Evolutionary conservation across 2,113 vertebrate genomes (phyloP).

Genomic region (Anser cygnoides): DNA sequence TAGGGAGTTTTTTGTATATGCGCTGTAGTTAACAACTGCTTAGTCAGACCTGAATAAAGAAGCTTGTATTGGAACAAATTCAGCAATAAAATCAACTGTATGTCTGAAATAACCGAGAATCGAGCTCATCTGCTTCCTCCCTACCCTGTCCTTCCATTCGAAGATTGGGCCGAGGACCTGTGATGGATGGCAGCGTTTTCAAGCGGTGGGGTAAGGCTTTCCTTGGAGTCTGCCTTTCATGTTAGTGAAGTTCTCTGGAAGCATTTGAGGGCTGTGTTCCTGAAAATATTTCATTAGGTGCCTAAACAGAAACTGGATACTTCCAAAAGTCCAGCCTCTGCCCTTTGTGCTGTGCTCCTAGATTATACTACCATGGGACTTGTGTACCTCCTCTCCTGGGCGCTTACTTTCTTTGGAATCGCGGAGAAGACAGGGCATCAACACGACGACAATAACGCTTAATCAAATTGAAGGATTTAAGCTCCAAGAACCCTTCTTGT

Average conservation of each 20-base stretch:
- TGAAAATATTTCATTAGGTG: conserved; percentile 54
- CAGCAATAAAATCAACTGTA: not conserved
- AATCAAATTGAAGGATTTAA: not conserved
- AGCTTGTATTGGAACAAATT: not conserved
- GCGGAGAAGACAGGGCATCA: not conserved
- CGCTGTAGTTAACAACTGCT: not conserved
- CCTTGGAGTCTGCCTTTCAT: accelerated
- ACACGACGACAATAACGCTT: not conserved
- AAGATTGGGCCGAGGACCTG: not conserved
- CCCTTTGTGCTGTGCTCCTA: conserved; percentile 15
- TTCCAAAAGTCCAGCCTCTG: conserved; percentile 16
- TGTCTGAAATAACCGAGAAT: not conserved
- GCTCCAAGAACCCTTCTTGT: not conserved
- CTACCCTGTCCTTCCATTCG: not conserved
- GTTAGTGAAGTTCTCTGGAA: not conserved
- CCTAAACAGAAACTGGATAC: conserved; percentile 45
- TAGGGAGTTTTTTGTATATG: not conserved
- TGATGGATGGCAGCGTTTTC: not conserved
- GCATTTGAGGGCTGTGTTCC: conserved; percentile 2
- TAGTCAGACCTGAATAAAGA: not conserved
- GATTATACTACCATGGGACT: conserved; percentile 8
- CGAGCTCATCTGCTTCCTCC: not conserved
- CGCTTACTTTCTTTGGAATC: not conserved
- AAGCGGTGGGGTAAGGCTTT: accelerated
- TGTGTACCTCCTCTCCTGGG: not conserved